Evolutionary conservation across 2,113 vertebrate genomes (phyloP).

Genomic region (Guaruba guarouba): DNA sequence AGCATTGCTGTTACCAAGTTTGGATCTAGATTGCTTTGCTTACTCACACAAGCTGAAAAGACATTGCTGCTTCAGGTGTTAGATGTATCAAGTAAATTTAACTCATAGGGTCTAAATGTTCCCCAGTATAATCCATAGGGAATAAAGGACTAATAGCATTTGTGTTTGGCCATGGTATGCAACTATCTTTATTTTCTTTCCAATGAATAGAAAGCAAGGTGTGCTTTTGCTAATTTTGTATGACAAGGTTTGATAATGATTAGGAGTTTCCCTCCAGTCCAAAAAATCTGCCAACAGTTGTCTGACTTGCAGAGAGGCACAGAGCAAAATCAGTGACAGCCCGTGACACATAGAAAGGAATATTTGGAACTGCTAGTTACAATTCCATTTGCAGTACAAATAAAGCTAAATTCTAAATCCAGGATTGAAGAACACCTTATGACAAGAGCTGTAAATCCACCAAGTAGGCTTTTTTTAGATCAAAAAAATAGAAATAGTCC

Average conservation of each 20-base stretch:
- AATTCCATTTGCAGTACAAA: not conserved
- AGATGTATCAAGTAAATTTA: not conserved
- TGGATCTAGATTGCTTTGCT: not conserved
- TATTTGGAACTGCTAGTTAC: not conserved
- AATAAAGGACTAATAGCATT: not conserved
- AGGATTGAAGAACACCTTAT: not conserved
- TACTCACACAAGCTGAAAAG: not conserved
- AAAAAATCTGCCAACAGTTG: constrained; percentile 59
- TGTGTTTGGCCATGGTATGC: not conserved
- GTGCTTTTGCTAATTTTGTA: constrained; percentile 7
- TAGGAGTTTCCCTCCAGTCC: constrained; percentile 32
- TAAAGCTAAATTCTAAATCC: not conserved
- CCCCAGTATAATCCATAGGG: not conserved
- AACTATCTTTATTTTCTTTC: constrained; percentile 32
- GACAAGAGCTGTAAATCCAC: not conserved
- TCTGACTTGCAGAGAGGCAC: not conserved
- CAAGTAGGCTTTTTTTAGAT: not conserved
- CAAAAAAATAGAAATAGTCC: not conserved
- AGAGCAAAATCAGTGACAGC: constrained; percentile 6
- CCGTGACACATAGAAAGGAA: not conserved
- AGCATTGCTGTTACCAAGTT: not conserved
- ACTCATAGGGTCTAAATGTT: not conserved
- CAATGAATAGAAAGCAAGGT: constrained; percentile 33
- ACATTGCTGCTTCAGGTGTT: not conserved
- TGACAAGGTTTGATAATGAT: not conserved